Evolutionary conservation across 92 coral and sea anemone genomes (phyloP), one percentile per base, ranked within the genome.

Genomic region (Palythoa caribaeorum): DNA sequence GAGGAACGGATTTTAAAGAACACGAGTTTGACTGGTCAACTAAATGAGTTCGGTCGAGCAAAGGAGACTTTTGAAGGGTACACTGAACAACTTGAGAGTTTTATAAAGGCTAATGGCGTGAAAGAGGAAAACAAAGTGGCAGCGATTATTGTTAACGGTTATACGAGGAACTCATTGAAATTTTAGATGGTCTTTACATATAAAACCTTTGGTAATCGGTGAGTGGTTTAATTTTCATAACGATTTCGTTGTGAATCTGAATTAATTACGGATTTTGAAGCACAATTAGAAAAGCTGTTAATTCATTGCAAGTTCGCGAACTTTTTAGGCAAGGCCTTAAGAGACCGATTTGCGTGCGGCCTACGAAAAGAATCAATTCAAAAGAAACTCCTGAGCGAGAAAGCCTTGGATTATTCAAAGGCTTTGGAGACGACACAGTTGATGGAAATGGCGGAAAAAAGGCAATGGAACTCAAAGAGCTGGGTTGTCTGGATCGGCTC

Each of bases 401-500:
- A 57, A 90, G 73, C 60, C 52, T 50, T 90, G 55, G 78, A 81
- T 8, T 83, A 71, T n/a, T 19, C 80, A 54, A 79, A 44, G 79
- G 90, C 87, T 1, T 48, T 90, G 38, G 86, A 85, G 66, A 87
- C 87, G 28, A 80, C 90, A 2, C 80, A 76, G 53, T 87, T 90
- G 17, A 78, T 86, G 83, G 87, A 78, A 78, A 74, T 83, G 89
- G 79, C 68, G 54, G 89, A 84, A 74, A 55, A 76, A 52, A 66
- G 13, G 74, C 88, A 13, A 28, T 55, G 48, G 80, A 89, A 48
- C 83, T 89, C 14, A 78, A 76, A 52, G 89, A 76, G 39, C 17
- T 48, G 12, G 89, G 89, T 36, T 28, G n/a, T 19, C 20, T 71
- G 89, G 89, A 86, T 73, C 47, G 75, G 48, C 76, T 35, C 76